phyloP scores from a whole-genome alignment of 2,113 vertebrate genomes.

The Gallinago undulata region DNA sequence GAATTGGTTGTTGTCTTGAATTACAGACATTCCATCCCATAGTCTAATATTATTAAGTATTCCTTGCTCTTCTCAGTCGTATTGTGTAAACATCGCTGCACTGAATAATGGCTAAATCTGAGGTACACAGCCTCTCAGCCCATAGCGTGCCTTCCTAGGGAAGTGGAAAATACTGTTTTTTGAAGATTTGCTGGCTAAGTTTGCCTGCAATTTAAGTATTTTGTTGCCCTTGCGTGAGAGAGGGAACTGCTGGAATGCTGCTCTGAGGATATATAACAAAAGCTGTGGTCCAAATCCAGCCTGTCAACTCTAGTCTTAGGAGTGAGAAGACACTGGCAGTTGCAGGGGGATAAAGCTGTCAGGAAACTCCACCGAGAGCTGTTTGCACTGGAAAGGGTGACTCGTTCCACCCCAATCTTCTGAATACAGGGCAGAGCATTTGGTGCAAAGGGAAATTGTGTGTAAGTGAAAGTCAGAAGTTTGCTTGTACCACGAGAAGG shows the following conservation, averaged over 20 bases:
- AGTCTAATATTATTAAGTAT: background rate
- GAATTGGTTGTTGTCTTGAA: background rate
- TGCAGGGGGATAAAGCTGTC: background rate
- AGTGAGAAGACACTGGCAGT: background rate
- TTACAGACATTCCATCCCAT: background rate
- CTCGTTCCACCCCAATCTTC: background rate
- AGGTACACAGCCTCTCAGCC: background rate
- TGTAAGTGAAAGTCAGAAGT: background rate
- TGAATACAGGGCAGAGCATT: background rate
- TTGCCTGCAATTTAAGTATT: background rate
- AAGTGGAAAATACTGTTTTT: background rate
- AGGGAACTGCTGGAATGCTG: background rate
- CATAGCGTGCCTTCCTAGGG: background rate
- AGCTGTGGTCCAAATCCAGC: background rate
- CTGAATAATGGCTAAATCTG: background rate
- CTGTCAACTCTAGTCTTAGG: background rate
- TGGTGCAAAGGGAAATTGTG: background rate
- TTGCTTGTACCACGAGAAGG: background rate
- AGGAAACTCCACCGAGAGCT: background rate
- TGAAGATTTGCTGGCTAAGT: background rate
- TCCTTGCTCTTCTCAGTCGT: background rate
- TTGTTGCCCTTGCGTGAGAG: rapidly evolving
- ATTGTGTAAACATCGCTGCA: background rate
- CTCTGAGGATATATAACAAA: background rate
- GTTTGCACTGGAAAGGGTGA: background rate